These are phyloP conservation scores for Erpetoichthys calabaricus DNA, from an alignment of 2,797 vertebrate species.

Conservation along the genomic window DNA sequence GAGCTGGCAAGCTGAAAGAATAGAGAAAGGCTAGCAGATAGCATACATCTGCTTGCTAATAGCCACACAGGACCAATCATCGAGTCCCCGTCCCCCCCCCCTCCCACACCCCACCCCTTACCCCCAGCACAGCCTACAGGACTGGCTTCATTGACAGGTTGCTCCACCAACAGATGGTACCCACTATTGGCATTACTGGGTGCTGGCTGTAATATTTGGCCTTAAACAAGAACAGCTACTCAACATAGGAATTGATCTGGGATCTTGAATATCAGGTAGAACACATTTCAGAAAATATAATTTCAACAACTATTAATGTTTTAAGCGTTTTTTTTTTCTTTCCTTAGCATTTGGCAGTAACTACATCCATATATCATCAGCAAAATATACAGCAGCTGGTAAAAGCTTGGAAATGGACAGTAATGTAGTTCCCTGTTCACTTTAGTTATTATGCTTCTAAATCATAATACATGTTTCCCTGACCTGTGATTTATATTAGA, in stretches of 20 bases:
- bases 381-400: too few species aligned
- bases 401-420: too few species aligned
- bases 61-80: slow-evolving; percentile 22
- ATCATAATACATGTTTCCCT: too few species aligned
- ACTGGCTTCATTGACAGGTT: slow-evolving; percentile 34
- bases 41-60: slow-evolving; percentile 48
- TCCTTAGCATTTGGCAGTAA: too few species aligned
- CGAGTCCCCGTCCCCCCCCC: too few species aligned
- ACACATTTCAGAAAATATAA: slow-evolving; percentile 7
- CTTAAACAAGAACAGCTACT: slow-evolving; percentile 46
- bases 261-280: slow-evolving; percentile 28
- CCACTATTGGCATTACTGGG: slow-evolving; percentile 43
- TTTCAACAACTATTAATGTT: not conserved
- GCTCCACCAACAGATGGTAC: slow-evolving; percentile 43
- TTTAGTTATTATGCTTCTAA: too few species aligned
- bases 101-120: slow-evolving; percentile 17
- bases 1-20: slow-evolving; percentile 51
- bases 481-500: too few species aligned
- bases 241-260: slow-evolving; percentile 29
- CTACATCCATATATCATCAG: too few species aligned
- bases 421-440: too few species aligned
- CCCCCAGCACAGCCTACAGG: slow-evolving; percentile 35
- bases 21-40: slow-evolving; percentile 31
- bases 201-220: slow-evolving; percentile 50
- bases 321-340: too few species aligned